These are phyloP conservation scores for Archilochus colubris DNA, from an alignment of 2,113 vertebrate genomes.

Conservation along the genomic window DNA sequence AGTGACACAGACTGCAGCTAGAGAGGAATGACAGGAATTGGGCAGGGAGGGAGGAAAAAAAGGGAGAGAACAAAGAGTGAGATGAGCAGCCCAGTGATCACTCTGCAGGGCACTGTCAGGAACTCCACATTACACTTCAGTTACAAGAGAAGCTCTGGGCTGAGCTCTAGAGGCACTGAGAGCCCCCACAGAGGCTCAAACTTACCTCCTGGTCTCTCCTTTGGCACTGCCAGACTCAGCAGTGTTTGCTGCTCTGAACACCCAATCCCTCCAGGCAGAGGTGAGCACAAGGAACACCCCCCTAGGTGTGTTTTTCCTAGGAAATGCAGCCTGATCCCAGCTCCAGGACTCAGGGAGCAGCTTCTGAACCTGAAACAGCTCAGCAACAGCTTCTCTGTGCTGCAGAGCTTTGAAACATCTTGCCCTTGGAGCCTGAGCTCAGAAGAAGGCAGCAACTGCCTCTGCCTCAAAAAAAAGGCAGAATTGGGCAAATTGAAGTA, in stretches of 20 bases:
- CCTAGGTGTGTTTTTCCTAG: background rate
- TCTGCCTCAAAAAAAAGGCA: fast-evolving
- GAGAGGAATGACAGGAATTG: background rate
- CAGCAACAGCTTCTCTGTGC: no score
- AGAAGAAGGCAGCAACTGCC: background rate
- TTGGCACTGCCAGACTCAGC: background rate
- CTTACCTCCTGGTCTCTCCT: background rate
- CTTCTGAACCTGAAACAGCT: background rate
- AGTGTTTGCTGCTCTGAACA: background rate
- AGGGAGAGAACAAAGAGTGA: background rate
- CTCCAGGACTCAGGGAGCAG: fast-evolving
- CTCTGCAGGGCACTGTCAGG: background rate
- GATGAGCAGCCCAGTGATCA: background rate
- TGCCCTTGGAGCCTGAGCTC: background rate
- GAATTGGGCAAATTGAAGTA: background rate
- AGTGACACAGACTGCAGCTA: background rate
- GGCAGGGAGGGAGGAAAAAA: background rate
- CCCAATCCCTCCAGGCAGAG: background rate
- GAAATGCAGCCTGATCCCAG: background rate
- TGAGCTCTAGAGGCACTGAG: background rate
- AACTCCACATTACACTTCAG: background rate
- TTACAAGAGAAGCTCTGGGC: background rate
- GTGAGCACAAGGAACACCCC: no score
- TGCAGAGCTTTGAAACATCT: background rate
- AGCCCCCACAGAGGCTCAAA: background rate